Base-by-base conservation (phyloP, 1,140 invertebrate genomes). In the Conus ventricosus region DNA sequence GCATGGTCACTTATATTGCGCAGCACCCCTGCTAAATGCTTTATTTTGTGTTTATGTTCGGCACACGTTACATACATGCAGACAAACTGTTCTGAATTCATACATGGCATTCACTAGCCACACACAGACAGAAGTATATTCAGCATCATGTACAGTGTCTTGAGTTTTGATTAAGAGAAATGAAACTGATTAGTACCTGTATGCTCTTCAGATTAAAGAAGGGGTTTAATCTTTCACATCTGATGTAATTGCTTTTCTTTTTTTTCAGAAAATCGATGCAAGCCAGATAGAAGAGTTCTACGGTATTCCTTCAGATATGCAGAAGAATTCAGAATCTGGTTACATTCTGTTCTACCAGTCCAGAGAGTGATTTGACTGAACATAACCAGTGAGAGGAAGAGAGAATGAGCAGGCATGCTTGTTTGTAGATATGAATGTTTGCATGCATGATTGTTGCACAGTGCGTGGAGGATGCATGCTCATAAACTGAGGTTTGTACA, bases 331-430 rank as follows among this genome's bases (percentile, higher is more conserved):
- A 85, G 99, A 99, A 96, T 99, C 99, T 90, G 99, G 99, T 91
- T 99, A 99, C 95, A 99, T 99, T 95, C 96, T 99, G 91, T 99
- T 99, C 96, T 99, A 99, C 96, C 99, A 99, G 96, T 99, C 98
- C 71, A 97, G 98, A 95, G 99, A 99, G 85, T 93, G 84, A 92
- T 27, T 15, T 8, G 39, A 51, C 10, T 54, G 23, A 20, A 4
- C 23, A 15, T 23, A 78, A 13, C 8, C 25, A 71, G 67, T 23
- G 67, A 23, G 20, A 20, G 67, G 6, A 23, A 71, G 13, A 71
- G 67, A 71, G 67, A 71, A 23, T 51, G 76, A 78, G 6, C 17
- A 39, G 11, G 27, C 39, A 39, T 39, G 76, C 8, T 39, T 78
- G 76, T 78, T 7, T 78, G 76, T 8, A 55, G 13, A 51, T 81